Conservation (phyloP, 2,888 invertebrate species). For the Sabellastarte sp. region DNA sequence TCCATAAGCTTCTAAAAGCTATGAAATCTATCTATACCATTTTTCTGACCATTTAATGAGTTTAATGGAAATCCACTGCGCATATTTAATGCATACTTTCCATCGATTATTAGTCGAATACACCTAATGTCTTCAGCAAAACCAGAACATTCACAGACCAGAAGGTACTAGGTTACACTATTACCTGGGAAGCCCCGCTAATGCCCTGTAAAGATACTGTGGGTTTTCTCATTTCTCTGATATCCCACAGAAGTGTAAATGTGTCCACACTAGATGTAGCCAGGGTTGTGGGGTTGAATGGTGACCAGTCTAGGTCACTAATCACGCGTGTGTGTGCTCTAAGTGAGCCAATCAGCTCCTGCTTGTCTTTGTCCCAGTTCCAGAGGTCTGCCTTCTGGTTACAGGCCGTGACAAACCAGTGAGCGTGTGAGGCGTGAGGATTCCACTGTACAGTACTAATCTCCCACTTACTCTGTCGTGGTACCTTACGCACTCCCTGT, state of each 20-base stretch:
- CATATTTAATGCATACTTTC: too few relatives aligned
- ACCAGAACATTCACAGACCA: not conserved
- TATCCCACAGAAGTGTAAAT: slow-evolving; percentile 91
- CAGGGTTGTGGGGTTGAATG: slow-evolving; percentile 72
- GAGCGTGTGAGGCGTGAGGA: slow-evolving; percentile 73
- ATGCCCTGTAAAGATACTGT: slow-evolving; percentile 82
- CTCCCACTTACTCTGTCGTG: slow-evolving; percentile 85
- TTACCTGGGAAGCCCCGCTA: slow-evolving; percentile 50
- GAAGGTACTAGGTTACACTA: too few relatives aligned
- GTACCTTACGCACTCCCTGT: slow-evolving; percentile 54
- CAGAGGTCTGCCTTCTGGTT: slow-evolving; percentile 85
- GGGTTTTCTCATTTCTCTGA: slow-evolving; percentile 81
- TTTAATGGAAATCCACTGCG: too few relatives aligned
- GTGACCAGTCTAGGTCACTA: slow-evolving; percentile 86
- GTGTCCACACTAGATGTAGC: slow-evolving; percentile 93
- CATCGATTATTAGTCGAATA: too few relatives aligned
- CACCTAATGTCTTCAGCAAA: too few relatives aligned
- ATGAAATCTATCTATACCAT: too few relatives aligned
- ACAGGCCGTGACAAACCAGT: slow-evolving; percentile 84
- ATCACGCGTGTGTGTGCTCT: slow-evolving; percentile 57
- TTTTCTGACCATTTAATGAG: too few relatives aligned
- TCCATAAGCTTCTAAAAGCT: too few relatives aligned
- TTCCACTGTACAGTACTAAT: slow-evolving; percentile 92
- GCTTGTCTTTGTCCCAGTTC: slow-evolving; percentile 65
- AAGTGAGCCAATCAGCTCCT: slow-evolving; percentile 43